phyloP scores from a whole-genome alignment of 1,140 invertebrate genomes.

The Paralvinella palmiformis region DNA sequence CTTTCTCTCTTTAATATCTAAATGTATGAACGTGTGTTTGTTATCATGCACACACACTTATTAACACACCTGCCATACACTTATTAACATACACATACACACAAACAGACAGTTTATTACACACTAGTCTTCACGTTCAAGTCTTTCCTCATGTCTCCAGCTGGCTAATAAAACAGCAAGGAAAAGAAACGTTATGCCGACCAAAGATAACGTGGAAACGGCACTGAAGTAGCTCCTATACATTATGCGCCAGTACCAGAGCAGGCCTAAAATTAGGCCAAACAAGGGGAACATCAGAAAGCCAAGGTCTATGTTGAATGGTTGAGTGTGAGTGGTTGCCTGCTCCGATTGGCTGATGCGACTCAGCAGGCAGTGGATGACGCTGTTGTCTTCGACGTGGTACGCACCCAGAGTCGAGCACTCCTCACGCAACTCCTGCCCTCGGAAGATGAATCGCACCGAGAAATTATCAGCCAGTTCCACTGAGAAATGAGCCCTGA shows the following conservation, averaged over 20 bases:
- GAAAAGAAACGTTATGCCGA: slow-evolving; percentile 58
- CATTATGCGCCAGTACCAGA: slow-evolving; percentile 61
- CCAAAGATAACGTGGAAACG: slow-evolving; percentile 58
- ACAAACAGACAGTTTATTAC: no score
- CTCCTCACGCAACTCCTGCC: slow-evolving; percentile 73
- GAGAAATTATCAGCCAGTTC: slow-evolving; percentile 70
- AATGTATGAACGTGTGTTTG: no score
- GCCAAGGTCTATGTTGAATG: slow-evolving; percentile 30
- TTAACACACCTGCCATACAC: no score
- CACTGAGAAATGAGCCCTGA: slow-evolving; percentile 71
- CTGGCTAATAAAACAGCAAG: no score
- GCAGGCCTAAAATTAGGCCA: slow-evolving; percentile 53
- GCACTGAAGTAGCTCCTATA: slow-evolving; percentile 60
- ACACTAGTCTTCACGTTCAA: no score
- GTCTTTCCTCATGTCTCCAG: no score
- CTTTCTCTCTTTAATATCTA: no score
- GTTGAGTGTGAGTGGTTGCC: slow-evolving; percentile 20
- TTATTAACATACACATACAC: no score
- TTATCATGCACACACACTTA: no score
- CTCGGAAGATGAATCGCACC: slow-evolving; percentile 80
- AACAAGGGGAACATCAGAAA: slow-evolving; percentile 52
- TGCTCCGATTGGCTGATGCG: slow-evolving; percentile 25
- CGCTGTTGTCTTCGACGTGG: slow-evolving; percentile 77
- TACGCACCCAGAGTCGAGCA: slow-evolving; percentile 66
- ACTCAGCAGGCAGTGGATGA: slow-evolving; percentile 74